Evolutionary conservation across 2,888 invertebrate species (phyloP).

Genomic region (Galerucella nymphaeae): DNA sequence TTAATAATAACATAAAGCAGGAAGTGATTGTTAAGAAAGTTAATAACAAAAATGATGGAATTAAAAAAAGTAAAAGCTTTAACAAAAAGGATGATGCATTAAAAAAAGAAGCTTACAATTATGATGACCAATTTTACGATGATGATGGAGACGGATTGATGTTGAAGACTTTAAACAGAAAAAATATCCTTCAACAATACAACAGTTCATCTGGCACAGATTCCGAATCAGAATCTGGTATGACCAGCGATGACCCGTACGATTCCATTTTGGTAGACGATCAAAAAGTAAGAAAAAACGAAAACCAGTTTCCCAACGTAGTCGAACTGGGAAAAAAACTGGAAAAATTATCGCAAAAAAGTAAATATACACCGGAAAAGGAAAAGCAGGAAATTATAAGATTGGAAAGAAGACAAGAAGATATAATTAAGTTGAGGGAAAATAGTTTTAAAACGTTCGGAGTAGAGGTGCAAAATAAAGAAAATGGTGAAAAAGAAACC

Average conservation of each 20-base stretch:
- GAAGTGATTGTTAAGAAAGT: neutral
- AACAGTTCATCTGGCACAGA: conserved; percentile 71
- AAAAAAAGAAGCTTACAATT: conserved; percentile 33
- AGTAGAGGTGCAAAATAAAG: conserved; percentile 55
- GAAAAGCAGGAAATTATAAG: conserved; percentile 50
- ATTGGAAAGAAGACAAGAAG: conserved; percentile 48
- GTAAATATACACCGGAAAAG: conserved; percentile 61
- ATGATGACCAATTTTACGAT: conserved; percentile 75
- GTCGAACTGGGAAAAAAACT: conserved; percentile 64
- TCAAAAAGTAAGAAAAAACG: conserved; percentile 57
- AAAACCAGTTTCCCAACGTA: conserved; percentile 64
- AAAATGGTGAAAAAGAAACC: conserved; percentile 58
- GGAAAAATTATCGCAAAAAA: conserved; percentile 63
- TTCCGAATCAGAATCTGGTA: conserved; percentile 72
- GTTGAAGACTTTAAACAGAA: conserved; percentile 78
- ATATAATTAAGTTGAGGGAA: conserved; percentile 56
- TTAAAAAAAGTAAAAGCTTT: conserved; percentile 35
- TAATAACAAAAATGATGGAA: conserved; percentile 61
- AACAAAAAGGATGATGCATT: conserved; percentile 48
- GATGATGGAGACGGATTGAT: conserved; percentile 75
- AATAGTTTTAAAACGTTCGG: conserved; percentile 62
- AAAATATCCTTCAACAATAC: conserved; percentile 79
- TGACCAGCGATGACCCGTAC: conserved; percentile 80
- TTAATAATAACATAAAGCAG: conserved; percentile 57
- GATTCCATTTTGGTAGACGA: conserved; percentile 86